A percentile compares a stretch with the other conserved stretches of the same genome.
Conservation (phyloP, 92 coral and sea anemone species). For the Pocillopora meandrina region DNA sequence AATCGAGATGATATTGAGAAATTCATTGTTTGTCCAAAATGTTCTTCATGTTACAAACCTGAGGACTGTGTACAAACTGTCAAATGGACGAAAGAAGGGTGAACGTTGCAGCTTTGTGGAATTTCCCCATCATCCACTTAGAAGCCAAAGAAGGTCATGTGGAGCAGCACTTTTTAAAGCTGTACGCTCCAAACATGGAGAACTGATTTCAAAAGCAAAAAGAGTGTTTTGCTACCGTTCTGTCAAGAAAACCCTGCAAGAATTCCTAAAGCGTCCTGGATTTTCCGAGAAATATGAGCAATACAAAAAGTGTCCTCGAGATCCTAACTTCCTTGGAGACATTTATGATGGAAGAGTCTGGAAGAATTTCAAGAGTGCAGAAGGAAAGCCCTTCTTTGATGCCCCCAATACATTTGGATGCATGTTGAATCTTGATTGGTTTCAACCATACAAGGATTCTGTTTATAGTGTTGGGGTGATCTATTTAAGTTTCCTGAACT, state of each 20-base stretch:
- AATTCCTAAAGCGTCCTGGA: constrained; percentile 24
- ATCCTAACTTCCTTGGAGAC: constrained; percentile 33
- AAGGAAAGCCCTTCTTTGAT: constrained; percentile 34
- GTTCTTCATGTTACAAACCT: constrained; percentile 24
- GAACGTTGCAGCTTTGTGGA: constrained; percentile 28
- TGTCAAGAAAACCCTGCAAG: constrained; percentile 14
- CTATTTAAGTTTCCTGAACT: constrained; percentile 37
- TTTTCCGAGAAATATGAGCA: constrained; percentile 47
- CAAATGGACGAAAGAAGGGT: constrained; percentile 24
- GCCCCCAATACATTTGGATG: constrained; percentile 16
- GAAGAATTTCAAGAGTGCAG: constrained; percentile 39
- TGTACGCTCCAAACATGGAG: neutral
- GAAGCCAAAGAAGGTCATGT: constrained; percentile 18
- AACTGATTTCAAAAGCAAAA: constrained; percentile 40
- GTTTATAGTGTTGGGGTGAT: constrained; percentile 17
- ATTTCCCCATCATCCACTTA: constrained; percentile 28
- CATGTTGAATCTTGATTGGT: constrained; percentile 58
- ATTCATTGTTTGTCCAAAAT: constrained; percentile 43
- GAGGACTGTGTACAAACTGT: constrained; percentile 20
- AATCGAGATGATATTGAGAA: constrained; percentile 36
- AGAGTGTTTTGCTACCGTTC: constrained; percentile 43
- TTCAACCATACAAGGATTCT: constrained; percentile 38
- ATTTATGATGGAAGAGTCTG: constrained; percentile 61
- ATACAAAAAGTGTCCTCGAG: constrained; percentile 22
- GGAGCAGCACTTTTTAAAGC: constrained; percentile 14